Conservation (phyloP, 2,113 vertebrate genomes). For the Sylvia atricapilla region DNA sequence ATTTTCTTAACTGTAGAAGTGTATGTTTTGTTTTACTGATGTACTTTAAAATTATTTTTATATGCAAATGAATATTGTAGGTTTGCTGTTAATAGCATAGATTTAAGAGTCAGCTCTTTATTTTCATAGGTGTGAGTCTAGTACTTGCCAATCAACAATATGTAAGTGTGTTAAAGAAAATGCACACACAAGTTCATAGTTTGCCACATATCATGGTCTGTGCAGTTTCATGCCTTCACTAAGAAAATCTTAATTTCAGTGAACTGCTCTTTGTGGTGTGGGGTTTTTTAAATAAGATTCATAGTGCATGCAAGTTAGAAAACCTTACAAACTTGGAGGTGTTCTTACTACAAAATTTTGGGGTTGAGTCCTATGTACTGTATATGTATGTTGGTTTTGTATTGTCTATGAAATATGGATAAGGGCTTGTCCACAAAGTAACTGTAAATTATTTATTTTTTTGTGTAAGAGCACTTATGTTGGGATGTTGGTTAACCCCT, state of each 20-base stretch:
- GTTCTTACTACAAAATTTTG: not conserved
- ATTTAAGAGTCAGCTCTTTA: not conserved
- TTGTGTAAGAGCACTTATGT: not conserved
- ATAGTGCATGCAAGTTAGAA: not conserved
- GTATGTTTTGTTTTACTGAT: not conserved
- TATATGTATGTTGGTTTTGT: not conserved
- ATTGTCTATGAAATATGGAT: not conserved
- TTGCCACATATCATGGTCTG: not conserved
- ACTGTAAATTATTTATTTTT: not conserved
- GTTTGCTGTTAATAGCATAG: not conserved
- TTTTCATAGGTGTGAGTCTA: not conserved
- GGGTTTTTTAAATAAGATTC: not conserved
- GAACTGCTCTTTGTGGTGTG: not conserved
- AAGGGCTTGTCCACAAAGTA: not conserved
- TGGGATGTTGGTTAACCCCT: not conserved
- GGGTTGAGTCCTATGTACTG: not conserved
- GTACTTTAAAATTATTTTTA: not conserved
- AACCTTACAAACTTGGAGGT: not conserved
- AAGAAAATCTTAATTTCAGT: constrained; percentile 6
- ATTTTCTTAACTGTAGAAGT: not conserved
- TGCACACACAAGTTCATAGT: not conserved
- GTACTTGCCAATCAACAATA: not conserved
- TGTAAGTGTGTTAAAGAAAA: not conserved
- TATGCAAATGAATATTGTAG: not conserved
- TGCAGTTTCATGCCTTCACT: constrained; percentile 19